Conservation (phyloP, 2,113 vertebrate genomes). For the Protobothrops flavoviridis region DNA sequence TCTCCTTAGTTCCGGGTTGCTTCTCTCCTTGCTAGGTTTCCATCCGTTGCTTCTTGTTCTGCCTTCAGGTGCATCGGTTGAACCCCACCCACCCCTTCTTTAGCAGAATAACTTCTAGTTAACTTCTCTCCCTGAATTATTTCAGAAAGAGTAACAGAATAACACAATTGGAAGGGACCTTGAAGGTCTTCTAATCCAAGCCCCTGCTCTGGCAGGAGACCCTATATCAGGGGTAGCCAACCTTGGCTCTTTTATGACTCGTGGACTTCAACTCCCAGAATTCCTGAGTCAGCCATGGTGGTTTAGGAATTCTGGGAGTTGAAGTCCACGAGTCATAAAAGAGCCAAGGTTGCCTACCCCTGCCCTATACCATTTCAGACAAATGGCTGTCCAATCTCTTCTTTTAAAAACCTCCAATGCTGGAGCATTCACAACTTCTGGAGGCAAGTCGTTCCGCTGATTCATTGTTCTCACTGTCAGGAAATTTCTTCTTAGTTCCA, state of each 20-base stretch:
- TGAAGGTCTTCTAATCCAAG: neutral
- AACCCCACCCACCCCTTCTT: no score
- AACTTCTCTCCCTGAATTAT: neutral
- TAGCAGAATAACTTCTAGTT: neutral
- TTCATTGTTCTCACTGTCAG: neutral
- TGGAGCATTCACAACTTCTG: neutral
- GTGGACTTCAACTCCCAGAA: no score
- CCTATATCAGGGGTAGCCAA: neutral
- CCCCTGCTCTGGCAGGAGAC: neutral
- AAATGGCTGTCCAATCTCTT: neutral
- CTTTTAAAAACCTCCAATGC: neutral
- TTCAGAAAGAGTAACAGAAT: neutral
- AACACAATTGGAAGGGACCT: neutral
- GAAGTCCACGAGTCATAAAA: no score
- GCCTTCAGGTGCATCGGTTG: neutral
- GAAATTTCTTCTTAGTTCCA: neutral
- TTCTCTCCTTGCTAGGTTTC: neutral
- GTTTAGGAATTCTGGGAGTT: no score
- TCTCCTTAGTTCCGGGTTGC: neutral
- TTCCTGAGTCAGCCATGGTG: no score
- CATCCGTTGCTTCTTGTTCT: neutral
- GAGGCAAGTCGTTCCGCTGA: fast-evolving
- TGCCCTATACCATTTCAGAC: neutral
- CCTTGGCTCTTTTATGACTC: no score
- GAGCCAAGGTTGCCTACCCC: no score